phyloP scores from a whole-genome alignment of 2,113 vertebrate species.

The Astur gentilis region DNA sequence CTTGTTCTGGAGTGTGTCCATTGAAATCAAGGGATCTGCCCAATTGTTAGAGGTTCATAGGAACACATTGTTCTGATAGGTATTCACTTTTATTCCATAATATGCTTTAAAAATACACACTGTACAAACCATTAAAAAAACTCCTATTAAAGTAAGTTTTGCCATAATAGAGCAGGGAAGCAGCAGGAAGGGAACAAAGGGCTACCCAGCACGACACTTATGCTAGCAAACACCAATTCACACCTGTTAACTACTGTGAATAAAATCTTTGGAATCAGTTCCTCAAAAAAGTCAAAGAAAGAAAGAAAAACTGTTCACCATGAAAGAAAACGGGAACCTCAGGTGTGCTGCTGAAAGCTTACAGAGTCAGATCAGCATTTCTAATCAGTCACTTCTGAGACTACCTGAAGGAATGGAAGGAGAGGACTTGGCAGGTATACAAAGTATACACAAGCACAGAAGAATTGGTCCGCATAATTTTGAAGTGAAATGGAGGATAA shows the following conservation, averaged over 20 bases:
- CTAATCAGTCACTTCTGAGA: conserved; percentile 62
- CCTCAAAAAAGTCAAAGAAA: conserved; percentile 61
- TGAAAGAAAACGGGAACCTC: conserved; percentile 57
- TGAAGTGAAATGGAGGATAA: conserved; percentile 22
- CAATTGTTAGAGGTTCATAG: conserved; percentile 61
- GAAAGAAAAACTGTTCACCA: conserved; percentile 61
- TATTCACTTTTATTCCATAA: conserved; percentile 63
- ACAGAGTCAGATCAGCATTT: conserved; percentile 57
- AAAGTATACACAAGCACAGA: conserved; percentile 39
- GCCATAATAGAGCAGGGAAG: conserved; percentile 61
- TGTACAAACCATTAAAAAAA: conserved; percentile 53
- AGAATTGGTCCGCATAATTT: background rate
- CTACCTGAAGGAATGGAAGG: conserved; percentile 54
- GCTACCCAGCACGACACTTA: conserved; percentile 58
- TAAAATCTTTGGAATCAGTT: conserved; percentile 67
- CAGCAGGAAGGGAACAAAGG: conserved; percentile 63
- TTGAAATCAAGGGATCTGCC: conserved; percentile 54
- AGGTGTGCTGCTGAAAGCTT: conserved; percentile 60
- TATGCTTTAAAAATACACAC: conserved; percentile 64
- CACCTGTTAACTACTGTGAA: conserved; percentile 67
- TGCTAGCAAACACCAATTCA: conserved; percentile 65
- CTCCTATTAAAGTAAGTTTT: conserved; percentile 64
- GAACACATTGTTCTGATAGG: conserved; percentile 53
- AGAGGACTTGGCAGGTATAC: conserved; percentile 54
- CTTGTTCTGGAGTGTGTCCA: conserved; percentile 51